These are phyloP conservation scores for Psophia crepitans DNA, from an alignment of 2,113 vertebrate genomes.

Conservation along the genomic window DNA sequence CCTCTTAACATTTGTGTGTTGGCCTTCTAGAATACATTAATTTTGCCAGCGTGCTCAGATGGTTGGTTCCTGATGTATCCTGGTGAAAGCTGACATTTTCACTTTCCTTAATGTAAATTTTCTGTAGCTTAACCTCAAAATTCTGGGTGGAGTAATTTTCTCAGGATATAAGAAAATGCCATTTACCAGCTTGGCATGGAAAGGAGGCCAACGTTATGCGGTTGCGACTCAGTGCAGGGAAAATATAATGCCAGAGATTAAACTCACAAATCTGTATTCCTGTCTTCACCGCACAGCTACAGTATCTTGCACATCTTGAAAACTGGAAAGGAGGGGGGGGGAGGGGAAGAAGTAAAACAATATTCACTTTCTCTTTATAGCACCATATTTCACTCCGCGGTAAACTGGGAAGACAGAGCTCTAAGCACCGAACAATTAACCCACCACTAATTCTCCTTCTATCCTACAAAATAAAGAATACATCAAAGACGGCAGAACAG, in stretches of 20 bases:
- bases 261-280: neutral
- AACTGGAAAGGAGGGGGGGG: neutral
- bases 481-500: conserved; percentile 57
- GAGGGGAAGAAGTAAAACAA: conserved; percentile 12
- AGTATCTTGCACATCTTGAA: conserved; percentile 26
- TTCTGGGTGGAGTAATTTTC: neutral
- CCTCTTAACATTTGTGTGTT: conserved; percentile 8
- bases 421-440: conserved; percentile 47
- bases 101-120: neutral
- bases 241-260: neutral
- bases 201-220: neutral
- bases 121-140: neutral
- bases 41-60: neutral
- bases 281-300: neutral
- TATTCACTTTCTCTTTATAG: conserved; percentile 27
- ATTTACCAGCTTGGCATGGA: neutral
- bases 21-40: conserved; percentile 30
- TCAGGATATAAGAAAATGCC: neutral
- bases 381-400: neutral
- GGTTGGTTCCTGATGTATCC: neutral
- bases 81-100: conserved; percentile 30
- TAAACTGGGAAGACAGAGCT: conserved; percentile 25
- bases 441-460: conserved; percentile 57
- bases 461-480: conserved; percentile 59
- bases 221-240: neutral